Conservation (phyloP, 2,888 invertebrate species). For the Lithophane ornitopus region DNA sequence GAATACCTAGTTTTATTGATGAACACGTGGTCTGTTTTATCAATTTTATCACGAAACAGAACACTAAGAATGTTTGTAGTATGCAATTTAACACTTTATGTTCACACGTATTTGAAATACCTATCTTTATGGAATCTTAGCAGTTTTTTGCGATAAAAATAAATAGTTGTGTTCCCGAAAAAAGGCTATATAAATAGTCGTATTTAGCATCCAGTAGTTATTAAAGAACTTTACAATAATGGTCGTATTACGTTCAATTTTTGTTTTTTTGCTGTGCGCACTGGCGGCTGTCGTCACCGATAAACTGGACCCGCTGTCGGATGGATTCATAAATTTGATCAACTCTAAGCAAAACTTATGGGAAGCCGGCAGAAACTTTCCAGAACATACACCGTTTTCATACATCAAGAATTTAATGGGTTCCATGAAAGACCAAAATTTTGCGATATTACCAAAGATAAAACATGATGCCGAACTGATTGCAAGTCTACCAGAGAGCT, state of each 20-base stretch:
- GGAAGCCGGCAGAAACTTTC: constrained; percentile 25
- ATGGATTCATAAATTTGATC: constrained; percentile 19
- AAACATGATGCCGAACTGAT: constrained; percentile 9
- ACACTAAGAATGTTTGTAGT: background rate
- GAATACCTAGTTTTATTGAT: background rate
- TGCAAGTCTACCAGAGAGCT: constrained; percentile 27
- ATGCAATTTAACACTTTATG: constrained; percentile 14
- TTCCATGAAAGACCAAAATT: background rate
- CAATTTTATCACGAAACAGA: background rate
- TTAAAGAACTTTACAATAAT: constrained; percentile 3
- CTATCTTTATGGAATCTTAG: background rate
- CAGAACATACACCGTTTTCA: background rate
- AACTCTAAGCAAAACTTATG: constrained; percentile 25
- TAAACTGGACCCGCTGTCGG: constrained; percentile 1
- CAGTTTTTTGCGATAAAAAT: background rate
- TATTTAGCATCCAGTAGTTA: background rate
- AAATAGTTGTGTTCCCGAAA: background rate
- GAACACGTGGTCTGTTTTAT: background rate
- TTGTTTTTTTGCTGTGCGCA: background rate
- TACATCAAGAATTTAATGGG: constrained; percentile 5
- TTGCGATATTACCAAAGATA: background rate
- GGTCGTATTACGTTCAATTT: background rate
- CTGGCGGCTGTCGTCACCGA: background rate
- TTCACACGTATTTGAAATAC: constrained; percentile 3
- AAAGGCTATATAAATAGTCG: background rate